Evolutionary conservation across 1,140 invertebrate species (phyloP), one percentile per base, ranked within the genome.

Genomic region (Drosophila truncata): DNA sequence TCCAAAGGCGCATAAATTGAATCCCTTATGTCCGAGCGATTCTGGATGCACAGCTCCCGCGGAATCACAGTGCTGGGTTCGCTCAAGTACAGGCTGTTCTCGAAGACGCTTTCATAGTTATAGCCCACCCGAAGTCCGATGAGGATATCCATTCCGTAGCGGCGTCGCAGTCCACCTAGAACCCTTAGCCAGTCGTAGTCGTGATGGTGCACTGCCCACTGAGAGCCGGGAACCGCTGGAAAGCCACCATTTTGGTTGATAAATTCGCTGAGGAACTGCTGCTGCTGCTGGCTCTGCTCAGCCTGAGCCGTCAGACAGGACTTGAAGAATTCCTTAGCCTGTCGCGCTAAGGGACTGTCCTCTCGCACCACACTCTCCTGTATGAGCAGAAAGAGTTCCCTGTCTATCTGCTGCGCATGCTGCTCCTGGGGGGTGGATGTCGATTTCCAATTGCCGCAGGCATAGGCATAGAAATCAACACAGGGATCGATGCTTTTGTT

Each of bases 31-130:
- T 85, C 70, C 0, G 75, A 47, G 0, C 59, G 57, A 18, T 72
- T 58, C 6, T 25, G 44, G 39, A 44, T 80, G 55, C 91, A 92
- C 29, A 91, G 55, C 2, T 91, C 66, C 1, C 39, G 23, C 2
- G 91, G 91, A 8, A 92, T 74, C 9, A 92, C 35, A 0, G 87
- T 92, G 23, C 59, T 76, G 0, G 91, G 91, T 16, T 91, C 84
- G 93, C 97, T 97, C 64, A 98, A 94, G 93, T 98, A 97, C 75
- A 98, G 96, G 6, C 97, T 95, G 93, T 97, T 97, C 80, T 96
- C 94, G 72, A 96, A 95, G 2, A 97, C 97, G 91, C 97, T 97
- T 80, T 96, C 97, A 44, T 97, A 96, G 91, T 98, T 97, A 7
- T 97, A 96, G 18, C 96, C 96, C 33, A 98, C 95, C 94, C 96